Conservation (phyloP, 2,797 vertebrate species). For the Gymnocypris eckloni region DNA sequence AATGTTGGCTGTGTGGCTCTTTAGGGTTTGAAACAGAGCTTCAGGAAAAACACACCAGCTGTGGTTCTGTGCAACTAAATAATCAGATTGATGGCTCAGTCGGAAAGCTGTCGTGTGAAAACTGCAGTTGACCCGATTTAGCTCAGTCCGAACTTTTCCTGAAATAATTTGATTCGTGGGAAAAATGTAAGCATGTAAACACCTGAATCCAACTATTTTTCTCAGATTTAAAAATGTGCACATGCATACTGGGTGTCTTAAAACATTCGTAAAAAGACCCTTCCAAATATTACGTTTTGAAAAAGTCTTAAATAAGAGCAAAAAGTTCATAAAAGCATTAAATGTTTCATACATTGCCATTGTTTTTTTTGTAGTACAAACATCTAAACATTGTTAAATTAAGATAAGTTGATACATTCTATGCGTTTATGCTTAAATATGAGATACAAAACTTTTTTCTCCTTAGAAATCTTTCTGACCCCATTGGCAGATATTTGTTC, state of each 20-base stretch:
- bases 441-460: background rate
- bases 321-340: background rate
- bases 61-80: background rate
- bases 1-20: background rate
- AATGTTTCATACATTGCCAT: background rate
- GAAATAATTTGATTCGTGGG: background rate
- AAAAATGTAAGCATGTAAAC: background rate
- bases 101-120: background rate
- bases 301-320: too few relatives aligned
- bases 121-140: too few relatives aligned
- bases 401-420: background rate
- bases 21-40: background rate
- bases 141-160: background rate
- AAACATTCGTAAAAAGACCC: too few relatives aligned
- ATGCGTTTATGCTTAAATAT: background rate
- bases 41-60: background rate
- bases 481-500: background rate
- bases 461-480: background rate
- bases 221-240: background rate
- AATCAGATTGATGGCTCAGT: background rate
- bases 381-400: background rate
- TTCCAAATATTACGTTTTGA: too few relatives aligned
- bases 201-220: background rate
- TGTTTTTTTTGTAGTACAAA: background rate
- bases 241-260: too few relatives aligned